These are phyloP conservation scores for Patiria pectinifera DNA, from an alignment of 53 echinoderm and acorn worm species.

Conservation along the genomic window DNA sequence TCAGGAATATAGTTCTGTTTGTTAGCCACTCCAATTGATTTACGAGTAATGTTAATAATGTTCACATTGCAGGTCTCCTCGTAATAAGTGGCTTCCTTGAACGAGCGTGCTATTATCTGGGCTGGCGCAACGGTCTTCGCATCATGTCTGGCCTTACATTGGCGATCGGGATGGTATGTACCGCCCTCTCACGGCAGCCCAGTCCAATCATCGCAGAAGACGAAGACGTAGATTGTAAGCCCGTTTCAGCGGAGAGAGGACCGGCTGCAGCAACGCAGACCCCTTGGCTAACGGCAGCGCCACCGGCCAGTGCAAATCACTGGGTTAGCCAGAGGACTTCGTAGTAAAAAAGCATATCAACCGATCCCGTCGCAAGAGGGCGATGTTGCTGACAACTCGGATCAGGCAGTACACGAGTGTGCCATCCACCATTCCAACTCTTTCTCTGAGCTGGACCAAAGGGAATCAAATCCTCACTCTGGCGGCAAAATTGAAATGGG, in stretches of 20 bases:
- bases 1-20: too few relatives aligned
- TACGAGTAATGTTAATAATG: not conserved
- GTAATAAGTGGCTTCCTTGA: conserved; percentile 77
- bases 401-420: not conserved
- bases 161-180: conserved; percentile 56
- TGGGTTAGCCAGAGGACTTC: not conserved
- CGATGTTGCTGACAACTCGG: not conserved
- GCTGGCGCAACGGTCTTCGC: conserved; percentile 88
- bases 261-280: not conserved
- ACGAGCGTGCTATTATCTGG: conserved; percentile 66
- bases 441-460: not conserved
- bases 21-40: too few relatives aligned
- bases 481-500: not conserved
- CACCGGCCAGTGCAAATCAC: not conserved
- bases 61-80: conserved; percentile 74
- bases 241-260: not conserved
- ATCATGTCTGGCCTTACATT: conserved; percentile 80
- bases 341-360: not conserved
- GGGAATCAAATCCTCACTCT: not conserved
- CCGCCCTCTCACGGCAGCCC: not conserved
- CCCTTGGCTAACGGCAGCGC: not conserved
- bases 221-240: not conserved
- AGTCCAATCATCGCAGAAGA: not conserved
- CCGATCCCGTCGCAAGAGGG: not conserved
- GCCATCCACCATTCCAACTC: not conserved